Percentiles rank a stretch among this genome's conserved stretches.
Conservation (phyloP, 2,113 vertebrate genomes). For the Pterocles orientalis region DNA sequence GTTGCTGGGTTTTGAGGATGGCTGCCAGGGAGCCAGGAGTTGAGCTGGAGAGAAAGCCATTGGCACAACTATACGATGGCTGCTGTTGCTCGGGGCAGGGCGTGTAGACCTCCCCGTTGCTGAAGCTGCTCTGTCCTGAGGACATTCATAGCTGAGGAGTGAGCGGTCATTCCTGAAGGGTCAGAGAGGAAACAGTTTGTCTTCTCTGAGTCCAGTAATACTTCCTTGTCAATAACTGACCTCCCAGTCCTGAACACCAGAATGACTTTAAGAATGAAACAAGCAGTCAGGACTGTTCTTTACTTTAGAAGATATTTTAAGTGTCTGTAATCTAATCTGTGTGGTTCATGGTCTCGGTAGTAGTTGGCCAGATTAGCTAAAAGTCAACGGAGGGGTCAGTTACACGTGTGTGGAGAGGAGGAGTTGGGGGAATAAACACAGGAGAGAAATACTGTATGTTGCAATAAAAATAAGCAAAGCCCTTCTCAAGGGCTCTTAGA, state of each 20-base stretch:
- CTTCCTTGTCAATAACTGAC: not conserved
- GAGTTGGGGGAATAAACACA: not conserved
- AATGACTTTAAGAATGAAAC: not conserved
- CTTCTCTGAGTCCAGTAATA: not conserved
- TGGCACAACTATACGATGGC: not conserved
- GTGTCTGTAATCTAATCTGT: not conserved
- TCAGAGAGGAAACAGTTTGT: not conserved
- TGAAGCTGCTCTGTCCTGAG: not conserved
- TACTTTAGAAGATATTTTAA: not conserved
- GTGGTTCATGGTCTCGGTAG: not conserved
- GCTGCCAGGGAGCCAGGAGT: not conserved
- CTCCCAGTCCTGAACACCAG: not conserved
- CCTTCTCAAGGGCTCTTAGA: not conserved
- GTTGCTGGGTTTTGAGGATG: not conserved
- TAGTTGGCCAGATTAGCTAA: not conserved
- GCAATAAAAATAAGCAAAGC: conserved; percentile 18
- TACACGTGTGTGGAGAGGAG: not conserved
- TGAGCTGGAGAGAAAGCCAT: not conserved
- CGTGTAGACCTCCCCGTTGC: not conserved
- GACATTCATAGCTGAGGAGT: not conserved
- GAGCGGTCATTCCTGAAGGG: not conserved
- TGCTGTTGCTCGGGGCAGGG: not conserved
- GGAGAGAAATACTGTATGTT: not conserved
- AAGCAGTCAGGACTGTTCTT: not conserved
- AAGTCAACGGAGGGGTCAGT: not conserved